phyloP scores from a whole-genome alignment of 2,797 vertebrate species.

The Mallotus villosus region DNA sequence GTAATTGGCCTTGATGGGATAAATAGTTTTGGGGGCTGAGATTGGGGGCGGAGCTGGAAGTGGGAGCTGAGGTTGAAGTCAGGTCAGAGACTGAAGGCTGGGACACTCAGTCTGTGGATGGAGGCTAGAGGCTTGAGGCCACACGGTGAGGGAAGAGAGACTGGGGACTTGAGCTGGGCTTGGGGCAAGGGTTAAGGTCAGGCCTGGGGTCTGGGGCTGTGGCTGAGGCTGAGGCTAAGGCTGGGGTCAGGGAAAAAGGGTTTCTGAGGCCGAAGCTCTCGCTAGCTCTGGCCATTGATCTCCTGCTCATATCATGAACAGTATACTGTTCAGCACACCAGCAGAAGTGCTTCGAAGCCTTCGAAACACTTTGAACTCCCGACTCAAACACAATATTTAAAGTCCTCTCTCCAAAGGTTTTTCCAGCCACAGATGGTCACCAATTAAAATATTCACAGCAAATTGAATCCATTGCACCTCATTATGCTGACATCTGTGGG shows the following conservation, averaged over 20 bases:
- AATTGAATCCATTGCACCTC: conserved; percentile 54
- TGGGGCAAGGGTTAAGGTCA: background rate
- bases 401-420: conserved; percentile 41
- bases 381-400: conserved; percentile 27
- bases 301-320: no score
- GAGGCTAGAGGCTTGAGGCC: background rate
- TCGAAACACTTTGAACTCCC: conserved; percentile 2
- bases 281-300: no score
- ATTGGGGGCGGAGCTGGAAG: background rate
- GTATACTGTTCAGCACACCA: background rate
- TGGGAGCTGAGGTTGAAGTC: background rate
- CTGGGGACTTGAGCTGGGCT: background rate
- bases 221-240: background rate
- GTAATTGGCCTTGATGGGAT: no score
- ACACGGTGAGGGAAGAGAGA: background rate
- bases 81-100: no score
- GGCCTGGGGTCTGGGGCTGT: background rate
- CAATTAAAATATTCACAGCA: conserved; percentile 56
- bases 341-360: background rate
- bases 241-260: background rate
- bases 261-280: no score
- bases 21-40: background rate
- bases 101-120: no score
- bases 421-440: conserved; percentile 57
- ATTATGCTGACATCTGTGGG: conserved; percentile 67